Conservation (phyloP, 2,113 vertebrate species). For the Vidua chalybeata region DNA sequence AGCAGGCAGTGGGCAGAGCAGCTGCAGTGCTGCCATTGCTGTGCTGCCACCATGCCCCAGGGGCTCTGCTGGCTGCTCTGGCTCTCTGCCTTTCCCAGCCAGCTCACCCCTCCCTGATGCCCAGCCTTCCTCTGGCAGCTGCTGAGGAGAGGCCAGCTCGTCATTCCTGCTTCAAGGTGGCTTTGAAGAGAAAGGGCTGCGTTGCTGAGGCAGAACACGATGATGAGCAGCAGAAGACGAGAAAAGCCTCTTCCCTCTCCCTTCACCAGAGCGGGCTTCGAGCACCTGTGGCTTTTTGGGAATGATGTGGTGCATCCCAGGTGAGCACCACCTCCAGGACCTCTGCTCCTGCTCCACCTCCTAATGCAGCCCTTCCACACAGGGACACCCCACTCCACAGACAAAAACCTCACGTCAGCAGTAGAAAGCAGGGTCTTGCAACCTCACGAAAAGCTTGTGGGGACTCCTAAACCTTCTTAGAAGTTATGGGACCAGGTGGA, state of each 20-base stretch:
- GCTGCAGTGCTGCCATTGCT: neutral
- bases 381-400: neutral
- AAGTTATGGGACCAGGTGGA: neutral
- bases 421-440: neutral
- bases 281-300: neutral
- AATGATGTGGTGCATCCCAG: neutral
- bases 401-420: fast-evolving
- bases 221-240: neutral
- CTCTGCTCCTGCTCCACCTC: neutral
- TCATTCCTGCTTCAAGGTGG: neutral
- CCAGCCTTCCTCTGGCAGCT: neutral
- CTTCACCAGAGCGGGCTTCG: fast-evolving
- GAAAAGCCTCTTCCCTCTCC: neutral
- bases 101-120: neutral
- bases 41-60: fast-evolving
- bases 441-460: neutral
- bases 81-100: neutral
- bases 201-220: neutral
- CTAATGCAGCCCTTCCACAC: neutral
- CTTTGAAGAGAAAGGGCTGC: neutral
- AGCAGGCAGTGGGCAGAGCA: fast-evolving
- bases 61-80: neutral
- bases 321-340: neutral
- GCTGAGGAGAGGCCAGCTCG: neutral
- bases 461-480: neutral